Evolutionary conservation across 2,888 invertebrate genomes (phyloP), one percentile per base, ranked within the genome.

Genomic region (Mesoligia furuncula): DNA sequence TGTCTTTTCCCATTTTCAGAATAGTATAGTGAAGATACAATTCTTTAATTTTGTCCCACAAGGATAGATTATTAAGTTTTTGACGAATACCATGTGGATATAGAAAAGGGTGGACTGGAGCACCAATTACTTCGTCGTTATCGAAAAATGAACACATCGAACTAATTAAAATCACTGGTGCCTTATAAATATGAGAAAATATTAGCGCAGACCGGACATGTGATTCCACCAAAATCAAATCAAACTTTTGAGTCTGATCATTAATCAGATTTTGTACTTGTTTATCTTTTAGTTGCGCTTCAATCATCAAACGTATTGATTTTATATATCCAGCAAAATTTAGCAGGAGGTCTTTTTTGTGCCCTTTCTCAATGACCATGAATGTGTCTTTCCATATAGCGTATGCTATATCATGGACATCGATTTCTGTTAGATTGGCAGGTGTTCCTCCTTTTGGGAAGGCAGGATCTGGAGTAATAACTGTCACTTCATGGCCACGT

Each of bases 331-430:
- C 76, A 1, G 54, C 45, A 45, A 76, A 76, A 54, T 75, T 76
- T 8, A 65, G 36, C 1, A 75, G 64, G 1, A 7, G 36, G 36
- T 76, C 62, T 7, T 62, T 76, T 2, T 76, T 75, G 31, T 75
- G 54, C 2, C 76, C 76, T 65, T 75, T 76, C 11, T 75, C 24
- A 20, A 75, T 24, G 13, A 54, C 64, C 75, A 76, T 85, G 68
- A n/a, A 48, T 59, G 79, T 76, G 0, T 76, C 80, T 27, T 59
- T 80, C 85, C 77, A 71, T 83, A 81, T 36, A 2, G 89, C 83
- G 71, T 96, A 95, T 0, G 94, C 93, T 24, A 91, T 62, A n/a
- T 93, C 90, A 15, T 92, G 92, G 0, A 93, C 82, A 79, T 93
- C 92, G 0, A 94, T 93, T 89, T 94, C 92, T 39, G 90, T 93